Evolutionary conservation across 2,888 invertebrate genomes (phyloP), one percentile per base, ranked within the genome.

Genomic region (Eristalinus aeneus): DNA sequence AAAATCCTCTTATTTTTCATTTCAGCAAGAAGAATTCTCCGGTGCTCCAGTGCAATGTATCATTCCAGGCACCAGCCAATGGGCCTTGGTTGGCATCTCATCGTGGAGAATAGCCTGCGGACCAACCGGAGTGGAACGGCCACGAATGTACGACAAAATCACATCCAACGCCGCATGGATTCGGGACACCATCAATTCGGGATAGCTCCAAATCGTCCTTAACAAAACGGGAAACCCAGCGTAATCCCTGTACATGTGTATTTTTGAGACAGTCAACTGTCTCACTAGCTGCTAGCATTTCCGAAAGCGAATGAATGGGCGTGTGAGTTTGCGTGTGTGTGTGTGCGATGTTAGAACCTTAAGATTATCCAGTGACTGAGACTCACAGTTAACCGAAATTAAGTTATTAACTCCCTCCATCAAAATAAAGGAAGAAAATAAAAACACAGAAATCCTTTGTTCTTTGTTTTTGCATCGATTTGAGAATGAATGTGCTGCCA

Each of bases 81-180:
- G 97, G 97, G 96, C 96, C 0, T 91, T 97, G 53, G 93, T 95
- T 32, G 97, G 97, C 0, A 95, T 97, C 1, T 95, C 96, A 68
- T 96, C 96, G 73, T 97, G 97, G 97, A 94, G 97, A 84, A 97
- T 97, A 89, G 97, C 97, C 0, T 97, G 97, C 89, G 95, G 96
- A 0, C 96, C 96, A 89, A 94, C 95, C 58, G 97, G 96, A 8
- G 93, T 95, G 58, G 96, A 96, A 72, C 93, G 97, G 88, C 97
- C 97, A 0, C 93, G 97, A 87, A 95, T 97, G 93, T 97, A 97
- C 90, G 97, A 97, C 90, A 95, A 96, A 90, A 95, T 97, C 71
- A 94, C 95, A 12, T 96, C 97, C 0, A 97, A 97, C 90, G 94
- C 97, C 27, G 96, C 97, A 88, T 97, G 97, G 97, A 96, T 97